These are phyloP conservation scores for Microcebus griseorufus DNA, from an alignment of 2,113 vertebrate species.

Conservation along the genomic window DNA sequence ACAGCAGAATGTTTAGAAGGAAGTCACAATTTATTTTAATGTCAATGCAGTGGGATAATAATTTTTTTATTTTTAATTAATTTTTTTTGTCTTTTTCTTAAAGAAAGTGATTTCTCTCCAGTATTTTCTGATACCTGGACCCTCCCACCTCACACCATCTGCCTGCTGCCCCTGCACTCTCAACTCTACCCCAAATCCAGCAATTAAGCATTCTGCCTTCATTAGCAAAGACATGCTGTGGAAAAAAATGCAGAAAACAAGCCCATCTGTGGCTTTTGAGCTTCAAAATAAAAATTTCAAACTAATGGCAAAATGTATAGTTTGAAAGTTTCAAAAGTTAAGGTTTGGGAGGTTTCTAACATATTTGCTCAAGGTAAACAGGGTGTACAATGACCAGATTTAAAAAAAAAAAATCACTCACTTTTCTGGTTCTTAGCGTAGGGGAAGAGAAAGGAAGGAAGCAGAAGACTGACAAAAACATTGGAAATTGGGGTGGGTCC, in stretches of 20 bases:
- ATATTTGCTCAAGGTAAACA: neutral
- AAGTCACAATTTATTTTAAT: neutral
- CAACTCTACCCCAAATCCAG: neutral
- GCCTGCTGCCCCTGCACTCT: neutral
- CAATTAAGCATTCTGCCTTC: neutral
- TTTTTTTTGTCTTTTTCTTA: neutral
- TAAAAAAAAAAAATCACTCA: neutral
- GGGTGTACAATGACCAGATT: neutral
- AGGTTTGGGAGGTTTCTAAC: neutral
- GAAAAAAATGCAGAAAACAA: neutral
- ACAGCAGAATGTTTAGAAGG: neutral
- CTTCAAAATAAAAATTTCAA: neutral
- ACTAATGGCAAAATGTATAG: neutral
- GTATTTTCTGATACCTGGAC: neutral
- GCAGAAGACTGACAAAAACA: neutral
- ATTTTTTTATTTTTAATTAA: neutral
- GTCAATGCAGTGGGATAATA: neutral
- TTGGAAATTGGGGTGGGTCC: neutral
- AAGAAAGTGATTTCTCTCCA: neutral
- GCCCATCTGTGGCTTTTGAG: neutral
- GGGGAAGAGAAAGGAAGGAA: neutral
- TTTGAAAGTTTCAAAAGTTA: neutral
- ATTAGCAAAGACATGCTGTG: neutral
- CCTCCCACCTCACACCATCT: neutral
- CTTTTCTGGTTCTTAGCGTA: neutral